Evolutionary conservation across 1,140 invertebrate species (phyloP).

Genomic region (Bombus confusus): DNA sequence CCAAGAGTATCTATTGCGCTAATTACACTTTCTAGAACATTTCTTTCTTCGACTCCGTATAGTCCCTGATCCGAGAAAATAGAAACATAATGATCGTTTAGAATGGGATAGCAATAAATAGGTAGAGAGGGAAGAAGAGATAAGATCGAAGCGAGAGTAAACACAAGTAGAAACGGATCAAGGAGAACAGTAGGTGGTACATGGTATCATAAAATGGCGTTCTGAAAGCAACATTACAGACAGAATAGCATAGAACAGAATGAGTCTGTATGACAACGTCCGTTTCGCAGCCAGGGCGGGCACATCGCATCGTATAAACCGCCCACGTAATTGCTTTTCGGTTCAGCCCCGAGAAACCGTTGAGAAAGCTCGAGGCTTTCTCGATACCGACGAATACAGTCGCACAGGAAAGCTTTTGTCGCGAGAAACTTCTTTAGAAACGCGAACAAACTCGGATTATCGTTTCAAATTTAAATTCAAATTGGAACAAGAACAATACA

Average conservation of each 20-base stretch:
- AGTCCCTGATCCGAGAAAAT: background rate
- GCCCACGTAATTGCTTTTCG: constrained; percentile 50
- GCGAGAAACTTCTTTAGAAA: background rate
- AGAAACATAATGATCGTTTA: background rate
- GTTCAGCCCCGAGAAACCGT: constrained; percentile 27
- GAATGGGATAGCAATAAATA: background rate
- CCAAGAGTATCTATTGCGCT: background rate
- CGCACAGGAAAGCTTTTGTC: background rate
- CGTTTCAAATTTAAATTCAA: background rate
- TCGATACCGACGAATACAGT: constrained; percentile 1
- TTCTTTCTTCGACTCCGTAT: background rate
- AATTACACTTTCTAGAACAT: background rate
- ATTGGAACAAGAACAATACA: background rate
- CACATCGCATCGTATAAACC: constrained; percentile 23
- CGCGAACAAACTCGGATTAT: background rate
- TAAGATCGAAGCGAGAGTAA: background rate
- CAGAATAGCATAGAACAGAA: constrained; percentile 23
- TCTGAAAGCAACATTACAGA: constrained; percentile 1
- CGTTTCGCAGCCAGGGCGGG: background rate
- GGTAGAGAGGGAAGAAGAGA: background rate
- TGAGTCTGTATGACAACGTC: constrained; percentile 20
- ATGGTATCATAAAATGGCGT: background rate
- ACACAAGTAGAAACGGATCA: background rate
- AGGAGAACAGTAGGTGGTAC: background rate
- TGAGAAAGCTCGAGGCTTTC: constrained; percentile 24